Percentiles rank a stretch among this genome's conserved stretches.
Evolutionary conservation across 2,797 vertebrate species (phyloP).

Genomic region (Fratercula arctica): DNA sequence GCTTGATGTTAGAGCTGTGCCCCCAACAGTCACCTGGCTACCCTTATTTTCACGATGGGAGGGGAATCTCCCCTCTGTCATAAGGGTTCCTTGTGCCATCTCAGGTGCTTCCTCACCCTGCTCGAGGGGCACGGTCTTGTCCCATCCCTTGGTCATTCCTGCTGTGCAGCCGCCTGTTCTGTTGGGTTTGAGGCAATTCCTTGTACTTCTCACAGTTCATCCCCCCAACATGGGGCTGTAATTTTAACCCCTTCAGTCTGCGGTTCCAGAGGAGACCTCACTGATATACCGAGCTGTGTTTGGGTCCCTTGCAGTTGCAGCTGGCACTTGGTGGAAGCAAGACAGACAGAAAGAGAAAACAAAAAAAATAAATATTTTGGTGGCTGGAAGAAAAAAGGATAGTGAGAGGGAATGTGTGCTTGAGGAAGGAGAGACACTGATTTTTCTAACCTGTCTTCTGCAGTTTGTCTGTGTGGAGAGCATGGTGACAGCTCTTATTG

Average conservation of each 20-base stretch:
- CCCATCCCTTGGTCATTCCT: not conserved
- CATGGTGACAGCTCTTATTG: conserved; percentile 87
- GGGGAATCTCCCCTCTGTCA: not conserved
- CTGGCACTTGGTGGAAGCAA: not conserved
- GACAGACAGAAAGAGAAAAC: not conserved
- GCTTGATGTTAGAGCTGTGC: not conserved
- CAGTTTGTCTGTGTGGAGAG: conserved; percentile 95
- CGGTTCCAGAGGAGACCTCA: not conserved
- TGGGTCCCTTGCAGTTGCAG: not conserved
- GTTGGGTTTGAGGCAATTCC: not conserved
- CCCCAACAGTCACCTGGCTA: not conserved
- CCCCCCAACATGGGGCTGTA: not conserved
- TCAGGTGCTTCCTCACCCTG: not conserved
- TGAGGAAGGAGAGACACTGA: not conserved
- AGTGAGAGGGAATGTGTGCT: not conserved
- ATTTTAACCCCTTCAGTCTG: not conserved
- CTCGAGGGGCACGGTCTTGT: not conserved
- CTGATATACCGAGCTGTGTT: not conserved
- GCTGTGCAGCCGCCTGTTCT: not conserved
- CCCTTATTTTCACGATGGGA: not conserved
- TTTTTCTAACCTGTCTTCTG: not conserved
- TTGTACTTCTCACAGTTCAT: not conserved
- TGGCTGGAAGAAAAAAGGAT: not conserved
- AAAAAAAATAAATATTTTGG: not conserved
- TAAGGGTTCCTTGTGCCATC: not conserved